phyloP scores from a whole-genome alignment of 2,113 vertebrate genomes.

The Verasper variegatus region DNA sequence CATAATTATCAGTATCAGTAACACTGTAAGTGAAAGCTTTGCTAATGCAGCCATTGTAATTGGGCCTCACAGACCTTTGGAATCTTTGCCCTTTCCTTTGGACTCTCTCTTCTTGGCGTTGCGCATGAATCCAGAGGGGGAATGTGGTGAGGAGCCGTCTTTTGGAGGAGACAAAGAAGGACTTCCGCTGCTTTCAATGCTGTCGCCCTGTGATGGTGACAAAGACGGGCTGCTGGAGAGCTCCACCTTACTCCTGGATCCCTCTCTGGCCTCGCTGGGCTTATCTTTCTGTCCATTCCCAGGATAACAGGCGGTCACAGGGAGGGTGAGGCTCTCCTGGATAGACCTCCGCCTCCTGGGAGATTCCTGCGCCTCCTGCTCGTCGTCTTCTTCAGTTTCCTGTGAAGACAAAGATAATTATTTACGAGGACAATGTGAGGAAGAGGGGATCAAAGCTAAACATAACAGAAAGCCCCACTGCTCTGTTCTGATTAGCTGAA shows the following conservation, averaged over 20 bases:
- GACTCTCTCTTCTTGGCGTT: slow-evolving; percentile 86
- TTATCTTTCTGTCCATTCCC: slow-evolving; percentile 77
- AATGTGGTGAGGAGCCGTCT: slow-evolving; percentile 77
- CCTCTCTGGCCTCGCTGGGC: slow-evolving; percentile 64
- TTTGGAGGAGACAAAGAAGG: slow-evolving; percentile 76
- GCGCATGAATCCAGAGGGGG: slow-evolving; percentile 81
- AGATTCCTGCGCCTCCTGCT: slow-evolving; percentile 76
- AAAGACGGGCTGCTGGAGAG: slow-evolving; percentile 84
- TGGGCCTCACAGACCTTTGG: slow-evolving; percentile 83
- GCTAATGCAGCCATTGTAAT: not conserved
- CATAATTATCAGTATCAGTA: not conserved
- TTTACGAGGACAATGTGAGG: slow-evolving; percentile 54
- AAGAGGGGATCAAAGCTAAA: slow-evolving; percentile 28
- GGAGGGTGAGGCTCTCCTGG: slow-evolving; percentile 83
- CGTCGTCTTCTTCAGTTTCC: slow-evolving; percentile 71
- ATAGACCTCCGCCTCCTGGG: slow-evolving; percentile 76
- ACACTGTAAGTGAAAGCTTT: not conserved
- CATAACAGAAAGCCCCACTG: slow-evolving; percentile 5
- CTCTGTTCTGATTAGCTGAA: slow-evolving; percentile 2
- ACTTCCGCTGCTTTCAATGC: slow-evolving; percentile 75
- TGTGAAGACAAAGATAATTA: slow-evolving; percentile 58
- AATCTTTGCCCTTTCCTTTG: slow-evolving; percentile 88
- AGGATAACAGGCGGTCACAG: slow-evolving; percentile 61
- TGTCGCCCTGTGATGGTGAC: slow-evolving; percentile 81
- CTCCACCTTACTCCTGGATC: slow-evolving; percentile 79